Base-by-base conservation (phyloP, 2,113 vertebrate species). In the Mirounga angustirostris region DNA sequence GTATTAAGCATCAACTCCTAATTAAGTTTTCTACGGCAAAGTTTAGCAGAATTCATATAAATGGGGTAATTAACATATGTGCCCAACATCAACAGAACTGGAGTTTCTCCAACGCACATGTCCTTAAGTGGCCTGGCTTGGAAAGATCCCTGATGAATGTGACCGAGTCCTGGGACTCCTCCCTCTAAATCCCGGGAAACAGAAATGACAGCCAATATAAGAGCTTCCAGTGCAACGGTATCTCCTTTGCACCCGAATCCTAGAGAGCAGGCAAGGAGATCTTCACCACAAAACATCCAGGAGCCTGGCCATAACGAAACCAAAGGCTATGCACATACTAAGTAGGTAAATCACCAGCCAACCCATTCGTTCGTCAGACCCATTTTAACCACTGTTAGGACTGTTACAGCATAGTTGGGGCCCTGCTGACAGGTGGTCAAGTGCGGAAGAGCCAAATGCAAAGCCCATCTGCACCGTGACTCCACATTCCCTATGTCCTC, bases 1-100 rank as follows among this genome's bases (percentile, higher is more conserved):
- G n/a, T 95, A 89, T 95, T 94, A 95, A 95, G 52, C 46, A 97
- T 61, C 65, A 88, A 80, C 43, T 96, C 63, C 40, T 94, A 95
- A 96, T 89, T 71, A 92, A 95, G 69, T 54, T 5, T 58, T 96
- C 76, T 90, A 61, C 24, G 67, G 18, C 82, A 90, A 95, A 97
- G 79, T 88, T 93, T 83, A 69, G 30, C 50, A 83, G 54, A 65
- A 74, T 96, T 91, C 59, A 85, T 33, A 63, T 16, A 84, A 85
- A 33, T n/a, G 18, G 16, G 61, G 63, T 96, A 86, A 89, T 71
- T 92, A 80, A 95, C 5, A 21, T 0, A 0, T 26, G 14, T 74
- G n/a, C 65, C 82, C 91, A 21, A 30, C 13, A 83, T 59, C 54
- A 59, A 67, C 33, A 97, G 46, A 89, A 61, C 50, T 30, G 50